A percentile compares a stretch with the other conserved stretches of the same genome.
These are phyloP conservation scores for Acanthosoma haemorrhoidale DNA, from an alignment of 2,888 invertebrate genomes.

Conservation along the genomic window DNA sequence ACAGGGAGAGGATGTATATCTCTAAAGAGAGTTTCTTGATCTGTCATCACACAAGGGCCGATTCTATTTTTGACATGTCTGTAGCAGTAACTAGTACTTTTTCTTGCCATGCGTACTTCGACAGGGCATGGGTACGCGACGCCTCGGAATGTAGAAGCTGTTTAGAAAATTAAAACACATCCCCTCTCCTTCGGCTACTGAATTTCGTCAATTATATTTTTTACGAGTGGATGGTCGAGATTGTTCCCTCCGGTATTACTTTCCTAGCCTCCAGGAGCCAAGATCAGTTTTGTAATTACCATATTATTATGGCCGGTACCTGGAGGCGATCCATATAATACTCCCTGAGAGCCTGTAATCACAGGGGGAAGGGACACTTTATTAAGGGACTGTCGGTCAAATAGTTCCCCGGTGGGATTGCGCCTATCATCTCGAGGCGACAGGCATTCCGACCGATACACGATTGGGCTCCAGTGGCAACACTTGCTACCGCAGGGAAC, in stretches of 20 bases:
- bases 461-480: too few species aligned
- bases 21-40: too few species aligned
- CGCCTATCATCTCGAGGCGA: not conserved
- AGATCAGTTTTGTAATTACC: not conserved
- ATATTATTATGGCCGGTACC: not conserved
- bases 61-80: too few species aligned
- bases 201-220: not conserved
- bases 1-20: too few species aligned
- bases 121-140: too few species aligned
- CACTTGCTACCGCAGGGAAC: too few species aligned
- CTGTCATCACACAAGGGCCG: too few species aligned
- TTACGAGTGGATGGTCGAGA: not conserved
- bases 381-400: not conserved
- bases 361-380: not conserved
- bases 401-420: not conserved
- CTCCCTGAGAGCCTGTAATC: not conserved
- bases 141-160: not conserved
- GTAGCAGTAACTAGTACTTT: too few species aligned
- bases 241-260: not conserved
- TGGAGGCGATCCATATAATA: not conserved
- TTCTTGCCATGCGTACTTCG: too few species aligned
- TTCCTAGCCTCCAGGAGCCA: not conserved
- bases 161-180: not conserved
- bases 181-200: constrained; percentile 1
- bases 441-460: not conserved